Conservation (phyloP, 2,113 vertebrate species). For the Mionectes macconnelli region DNA sequence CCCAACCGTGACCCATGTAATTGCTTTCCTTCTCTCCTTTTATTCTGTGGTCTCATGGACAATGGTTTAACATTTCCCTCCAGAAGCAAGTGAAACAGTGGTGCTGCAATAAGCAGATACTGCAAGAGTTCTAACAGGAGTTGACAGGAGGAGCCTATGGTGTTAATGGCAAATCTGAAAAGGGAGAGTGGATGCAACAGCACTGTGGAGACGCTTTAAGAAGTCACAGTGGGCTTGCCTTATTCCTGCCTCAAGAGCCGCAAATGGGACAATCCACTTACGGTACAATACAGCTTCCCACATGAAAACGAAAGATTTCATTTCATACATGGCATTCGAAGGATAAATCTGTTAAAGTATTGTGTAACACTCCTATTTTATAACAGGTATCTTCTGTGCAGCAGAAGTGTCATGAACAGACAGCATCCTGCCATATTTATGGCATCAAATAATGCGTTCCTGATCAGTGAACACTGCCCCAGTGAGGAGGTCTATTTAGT, state of each 20-base stretch:
- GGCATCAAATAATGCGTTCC: background rate
- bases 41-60: background rate
- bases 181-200: background rate
- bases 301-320: background rate
- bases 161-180: background rate
- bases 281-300: background rate
- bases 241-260: background rate
- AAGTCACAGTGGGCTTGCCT: accelerated
- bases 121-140: background rate
- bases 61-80: background rate
- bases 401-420: background rate
- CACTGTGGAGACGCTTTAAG: accelerated
- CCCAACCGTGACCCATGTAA: background rate
- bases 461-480: background rate
- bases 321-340: background rate
- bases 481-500: background rate
- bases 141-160: background rate
- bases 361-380: background rate
- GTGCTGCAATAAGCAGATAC: background rate
- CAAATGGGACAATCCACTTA: background rate
- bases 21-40: background rate
- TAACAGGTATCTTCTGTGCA: background rate
- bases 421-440: background rate
- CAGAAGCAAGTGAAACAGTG: background rate
- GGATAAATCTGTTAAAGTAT: background rate